phyloP scores from a whole-genome alignment of 2,888 invertebrate species.

The Plutella xylostella region DNA sequence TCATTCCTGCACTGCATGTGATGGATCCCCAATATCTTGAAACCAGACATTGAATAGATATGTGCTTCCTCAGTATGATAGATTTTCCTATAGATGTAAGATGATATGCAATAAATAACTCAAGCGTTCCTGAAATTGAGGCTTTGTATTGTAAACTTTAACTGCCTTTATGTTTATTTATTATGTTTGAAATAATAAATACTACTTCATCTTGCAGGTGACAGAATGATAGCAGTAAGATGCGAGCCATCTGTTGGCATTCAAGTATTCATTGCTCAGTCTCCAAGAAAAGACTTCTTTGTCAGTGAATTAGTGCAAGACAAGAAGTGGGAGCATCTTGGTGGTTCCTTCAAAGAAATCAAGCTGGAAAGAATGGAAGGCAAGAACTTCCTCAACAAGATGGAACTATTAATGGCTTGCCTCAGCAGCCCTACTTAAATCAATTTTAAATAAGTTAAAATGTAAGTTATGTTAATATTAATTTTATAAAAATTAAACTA shows the following conservation, averaged over 20 bases:
- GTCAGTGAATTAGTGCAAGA: constrained; percentile 89
- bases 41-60: too few relatives aligned
- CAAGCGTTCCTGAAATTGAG: too few relatives aligned
- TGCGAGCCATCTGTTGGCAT: constrained; percentile 92
- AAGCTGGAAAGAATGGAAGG: constrained; percentile 96
- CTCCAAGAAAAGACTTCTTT: constrained; percentile 89
- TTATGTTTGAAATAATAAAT: background rate
- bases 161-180: too few relatives aligned
- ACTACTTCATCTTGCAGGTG: constrained; percentile 48
- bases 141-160: too few relatives aligned
- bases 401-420: constrained; percentile 95
- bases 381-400: constrained; percentile 94
- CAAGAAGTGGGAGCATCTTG: constrained; percentile 93
- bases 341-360: constrained; percentile 91
- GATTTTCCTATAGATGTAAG: too few relatives aligned
- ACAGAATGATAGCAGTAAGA: constrained; percentile 88
- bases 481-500: constrained; percentile 19
- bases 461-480: constrained; percentile 22
- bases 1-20: too few relatives aligned
- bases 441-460: constrained; percentile 6
- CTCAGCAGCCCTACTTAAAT: constrained; percentile 77
- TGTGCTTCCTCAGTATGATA: too few relatives aligned
- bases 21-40: too few relatives aligned
- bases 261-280: constrained; percentile 90
- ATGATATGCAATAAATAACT: too few relatives aligned